Base-by-base conservation (phyloP, 2,113 vertebrate genomes). In the Paradisaea rubra region DNA sequence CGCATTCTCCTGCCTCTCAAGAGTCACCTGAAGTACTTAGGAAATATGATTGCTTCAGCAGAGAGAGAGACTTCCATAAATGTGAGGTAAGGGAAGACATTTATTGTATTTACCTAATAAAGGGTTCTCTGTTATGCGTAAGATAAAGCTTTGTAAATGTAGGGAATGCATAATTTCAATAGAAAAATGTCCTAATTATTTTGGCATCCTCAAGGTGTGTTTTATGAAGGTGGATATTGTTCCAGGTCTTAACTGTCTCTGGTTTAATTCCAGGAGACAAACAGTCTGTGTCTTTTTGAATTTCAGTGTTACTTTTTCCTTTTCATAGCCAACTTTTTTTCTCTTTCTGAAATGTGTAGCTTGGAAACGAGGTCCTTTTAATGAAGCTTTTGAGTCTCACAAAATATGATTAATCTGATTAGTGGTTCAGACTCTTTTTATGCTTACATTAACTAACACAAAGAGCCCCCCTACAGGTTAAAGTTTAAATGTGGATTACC, bases 401-500 rank as follows among this genome's bases (percentile, higher is more conserved):
- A 98, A 99, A 98, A 99, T 99, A 99, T 99, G 98, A 99, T 99
- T 98, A 98, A 99, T 99, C 98, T 99, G 98, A 99, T 99, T 99
- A 99, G 98, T 98, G 98, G 98, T 99, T 99, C 98, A 98, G 97
- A 96, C 97, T 98, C 97, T 98, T 98, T 99, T 99, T 99, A 98
- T 99, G 98, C 98, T 98, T 99, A 99, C 98, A 99, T 99, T 99
- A 99, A 98, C 98, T 98, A 98, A 98, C 98, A 99, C 98, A 99
- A 99, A 99, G 98, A 99, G 98, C 97, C 98, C 99, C 98, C 99
- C 98, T 98, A 98, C 98, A 99, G 99, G 98, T 99, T 99, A 99
- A 99, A 99, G 99, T 99, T 99, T 99, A 99, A 99, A 99, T 98
- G 99, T 99, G 99, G 99, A 99, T 99, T 99, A 99, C 98, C 97